Conservation (phyloP, 2,888 invertebrate species). For the Acanthopleura granulata region DNA sequence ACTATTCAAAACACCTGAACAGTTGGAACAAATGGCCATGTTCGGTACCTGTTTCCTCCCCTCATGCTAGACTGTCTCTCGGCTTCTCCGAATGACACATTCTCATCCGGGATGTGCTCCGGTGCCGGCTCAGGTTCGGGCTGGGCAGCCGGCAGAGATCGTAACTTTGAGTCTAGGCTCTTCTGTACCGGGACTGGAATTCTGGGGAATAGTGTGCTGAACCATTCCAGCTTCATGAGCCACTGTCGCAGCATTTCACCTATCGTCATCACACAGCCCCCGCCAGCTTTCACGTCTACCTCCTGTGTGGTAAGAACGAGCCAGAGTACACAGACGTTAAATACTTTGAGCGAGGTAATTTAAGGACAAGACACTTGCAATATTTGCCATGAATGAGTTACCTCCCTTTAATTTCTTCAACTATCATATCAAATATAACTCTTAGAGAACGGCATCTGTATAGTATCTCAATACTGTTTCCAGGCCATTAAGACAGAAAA, state of each 20-base stretch:
- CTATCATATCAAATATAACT: too few relatives aligned
- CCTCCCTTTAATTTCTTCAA: too few relatives aligned
- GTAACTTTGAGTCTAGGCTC: slow-evolving; percentile 84
- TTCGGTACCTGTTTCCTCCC: neutral
- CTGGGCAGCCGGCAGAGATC: neutral
- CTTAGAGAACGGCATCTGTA: too few relatives aligned
- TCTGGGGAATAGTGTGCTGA: slow-evolving; percentile 96
- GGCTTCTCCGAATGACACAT: slow-evolving; percentile 59
- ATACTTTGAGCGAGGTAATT: neutral
- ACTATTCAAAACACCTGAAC: neutral
- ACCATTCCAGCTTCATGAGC: slow-evolving; percentile 98
- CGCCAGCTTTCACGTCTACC: slow-evolving; percentile 97
- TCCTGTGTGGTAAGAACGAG: slow-evolving; percentile 74
- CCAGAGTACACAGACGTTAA: too few relatives aligned
- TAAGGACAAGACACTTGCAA: too few relatives aligned
- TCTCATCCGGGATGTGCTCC: slow-evolving; percentile 52
- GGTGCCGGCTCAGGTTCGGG: slow-evolving; percentile 20
- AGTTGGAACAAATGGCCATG: neutral
- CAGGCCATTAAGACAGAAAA: too few relatives aligned
- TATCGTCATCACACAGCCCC: slow-evolving; percentile 92
- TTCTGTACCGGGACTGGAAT: slow-evolving; percentile 98
- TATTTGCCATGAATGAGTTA: neutral
- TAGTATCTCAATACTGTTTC: too few relatives aligned
- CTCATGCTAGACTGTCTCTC: slow-evolving; percentile 33
- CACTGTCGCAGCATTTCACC: slow-evolving; percentile 94